Evolutionary conservation across 2,113 vertebrate species (phyloP), one percentile per base, ranked within the genome.

Genomic region (Cebidichthys violaceus): DNA sequence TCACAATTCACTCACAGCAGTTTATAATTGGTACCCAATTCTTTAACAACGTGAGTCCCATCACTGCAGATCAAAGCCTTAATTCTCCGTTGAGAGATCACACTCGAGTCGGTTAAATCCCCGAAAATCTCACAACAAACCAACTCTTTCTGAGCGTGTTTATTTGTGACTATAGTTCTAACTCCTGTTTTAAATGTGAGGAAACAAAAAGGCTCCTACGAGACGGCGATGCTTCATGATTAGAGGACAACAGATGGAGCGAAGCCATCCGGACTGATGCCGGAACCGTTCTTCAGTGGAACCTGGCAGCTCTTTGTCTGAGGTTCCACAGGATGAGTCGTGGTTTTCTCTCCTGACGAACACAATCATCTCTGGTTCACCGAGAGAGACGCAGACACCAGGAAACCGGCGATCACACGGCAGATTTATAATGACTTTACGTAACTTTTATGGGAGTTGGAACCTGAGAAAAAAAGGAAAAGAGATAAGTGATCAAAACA

Each of bases 241-340:
- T 72, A 35, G 50, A 47, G 39, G 71, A 10, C 22, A 57, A 20
- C 79, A 75, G 79, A 70, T 75, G 79, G 50, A 75, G 10, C 1
- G 39, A 41, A 31, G 15, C 8, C 62, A 27, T 59, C 57, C 29
- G 45, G 2, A 10, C 68, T 2, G 57, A 65, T 37, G 54, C 20
- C 45, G 9, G 4, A 17, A 39, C 9, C 37, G 10, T 39, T 54
- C 29, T 41, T 33, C 18, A 62, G 64, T 4, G 13, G 68, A 39
- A 31, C 41, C 60, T 15, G 43, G 39, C 29, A 57, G 61, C 61
- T 20, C 47, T 41, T 73, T 35, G 11, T 70, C 29, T 47, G 37
- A 86, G 65, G 39, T 66, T 75, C 6, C 65, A 10, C 24, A 24
- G 59, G n/a, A 50, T 0, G 20, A 41, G 37, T 37, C n/a, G 72